Base-by-base conservation (phyloP, 2,797 vertebrate genomes). In the Acanthurus leucopareius region DNA sequence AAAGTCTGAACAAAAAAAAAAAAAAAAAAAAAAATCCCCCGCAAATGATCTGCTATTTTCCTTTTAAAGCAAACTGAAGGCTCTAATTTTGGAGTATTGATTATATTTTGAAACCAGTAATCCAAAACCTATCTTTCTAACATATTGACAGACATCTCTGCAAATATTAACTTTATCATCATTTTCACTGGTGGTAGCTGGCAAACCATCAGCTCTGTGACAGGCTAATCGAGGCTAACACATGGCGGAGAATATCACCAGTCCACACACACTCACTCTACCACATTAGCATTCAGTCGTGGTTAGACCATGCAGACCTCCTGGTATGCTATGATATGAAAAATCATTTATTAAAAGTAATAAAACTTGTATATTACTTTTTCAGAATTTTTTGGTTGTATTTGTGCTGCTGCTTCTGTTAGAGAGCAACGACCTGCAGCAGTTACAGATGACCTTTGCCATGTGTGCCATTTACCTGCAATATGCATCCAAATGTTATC, bases 1-100 rank as follows among this genome's bases (percentile, higher is more conserved):
- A 51, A 14, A 32, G 32, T 42, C 35, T 40, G 38, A 51, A 75
- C 19, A 70, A 32, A 45, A 49, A 56, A 17, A 59, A 32, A 32
- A 32, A 70, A 32, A 45, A 49, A 56, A 17, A 59, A 32, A 32
- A 32, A 32, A 32, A 32, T 32, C 28, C 28, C 28, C 5, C 5
- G 28, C 3, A 25, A 40, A 13, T 15, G 0, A 35, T 19, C 19
- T 62, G 15, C 25, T 28, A 10, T 45, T 72, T 53, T 60, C 25
- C 16, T 20, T 51, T 25, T 5, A 3, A 56, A 56, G 20, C 42
- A 10, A 56, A 67, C 48, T 53, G 5, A 38, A n/a, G 10, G 7
- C 16, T 69, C 20, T 48, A 16, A 25, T 42, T 45, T 38, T 15
- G 15, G 45, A 5, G 13, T 62, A 15, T 69, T 0, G n/a, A 20